Evolutionary conservation across 2,888 invertebrate species (phyloP), one percentile per base, ranked within the genome.

Genomic region (Oscheius sp.): DNA sequence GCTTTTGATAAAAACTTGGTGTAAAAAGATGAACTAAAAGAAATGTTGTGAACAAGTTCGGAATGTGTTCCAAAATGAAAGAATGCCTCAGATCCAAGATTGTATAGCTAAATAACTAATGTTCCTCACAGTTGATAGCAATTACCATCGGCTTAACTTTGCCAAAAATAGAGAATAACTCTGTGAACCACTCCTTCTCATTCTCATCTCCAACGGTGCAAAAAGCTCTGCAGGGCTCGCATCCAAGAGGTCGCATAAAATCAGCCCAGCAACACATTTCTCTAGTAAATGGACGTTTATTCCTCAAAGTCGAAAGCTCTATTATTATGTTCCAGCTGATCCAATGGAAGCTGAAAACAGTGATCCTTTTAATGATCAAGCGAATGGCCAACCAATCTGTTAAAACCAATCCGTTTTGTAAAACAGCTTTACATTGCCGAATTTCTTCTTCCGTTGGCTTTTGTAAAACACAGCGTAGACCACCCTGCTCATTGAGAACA

Each of bases 201-300:
- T 64, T 48, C 2, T 20, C 37, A 5, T 29, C 12, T 25, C 53
- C 69, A 42, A 85, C 80, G 6, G 81, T 66, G 25, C 87, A 80
- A 74, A 87, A 88, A 17, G 83, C 81, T 23, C 77, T 69, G 2
- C 82, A 81, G 6, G 87, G 84, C 6, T 72, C 48, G 8, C 70
- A 75, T 3, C 88, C 88, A 15, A 89, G 78, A 10, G 87, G 84
- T 68, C 87, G 87, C 61, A 88, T 80, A 75, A 88, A 88, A 76
- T 88, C 88, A 2, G 88, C 88, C 79, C 88, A 89, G 33, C 87
- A 87, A 81, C 88, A 88, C 55, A 89, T 86, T 80, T 89, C 89
- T 79, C 87, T 86, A 1, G 46, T 58, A 8, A 45, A 73, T 68
- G 50, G 87, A 12, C 27, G 45, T 17, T 20, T 20, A 6, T 12